Percentiles rank a stretch among this genome's conserved stretches.
Conservation (phyloP, 2,797 vertebrate genomes). For the Aldrovandia affinis region DNA sequence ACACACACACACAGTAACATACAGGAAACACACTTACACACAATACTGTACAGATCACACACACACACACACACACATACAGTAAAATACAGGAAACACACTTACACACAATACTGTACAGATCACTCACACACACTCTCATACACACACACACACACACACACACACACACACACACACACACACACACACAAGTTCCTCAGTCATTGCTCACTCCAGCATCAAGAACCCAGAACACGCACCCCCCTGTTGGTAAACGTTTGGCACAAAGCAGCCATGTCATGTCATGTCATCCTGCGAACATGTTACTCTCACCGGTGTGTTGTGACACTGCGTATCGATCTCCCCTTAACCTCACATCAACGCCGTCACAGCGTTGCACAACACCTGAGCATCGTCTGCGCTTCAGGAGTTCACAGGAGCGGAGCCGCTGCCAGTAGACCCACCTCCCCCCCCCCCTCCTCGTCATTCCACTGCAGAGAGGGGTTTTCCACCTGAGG, state of each 20-base stretch:
- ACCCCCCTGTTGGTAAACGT: background rate
- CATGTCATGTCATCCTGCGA: background rate
- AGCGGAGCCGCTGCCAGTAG: background rate
- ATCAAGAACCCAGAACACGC: background rate
- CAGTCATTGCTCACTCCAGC: background rate
- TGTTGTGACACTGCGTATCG: background rate
- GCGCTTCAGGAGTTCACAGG: background rate
- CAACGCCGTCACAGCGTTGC: too few relatives aligned
- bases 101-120: background rate
- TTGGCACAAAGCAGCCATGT: background rate
- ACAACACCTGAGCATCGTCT: too few relatives aligned
- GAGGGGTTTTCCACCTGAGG: background rate
- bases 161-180: too few relatives aligned
- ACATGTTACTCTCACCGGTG: background rate
- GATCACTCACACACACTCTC: too few relatives aligned
- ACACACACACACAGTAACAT: background rate
- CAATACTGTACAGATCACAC: too few relatives aligned
- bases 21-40: background rate
- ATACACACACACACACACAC: background rate
- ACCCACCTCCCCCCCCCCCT: background rate
- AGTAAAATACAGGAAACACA: too few relatives aligned
- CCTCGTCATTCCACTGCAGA: background rate
- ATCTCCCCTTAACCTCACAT: background rate
- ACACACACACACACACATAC: too few relatives aligned
- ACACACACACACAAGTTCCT: background rate